phyloP scores from a whole-genome alignment of 2,888 invertebrate genomes.

The Peribatodes rhomboidaria region DNA sequence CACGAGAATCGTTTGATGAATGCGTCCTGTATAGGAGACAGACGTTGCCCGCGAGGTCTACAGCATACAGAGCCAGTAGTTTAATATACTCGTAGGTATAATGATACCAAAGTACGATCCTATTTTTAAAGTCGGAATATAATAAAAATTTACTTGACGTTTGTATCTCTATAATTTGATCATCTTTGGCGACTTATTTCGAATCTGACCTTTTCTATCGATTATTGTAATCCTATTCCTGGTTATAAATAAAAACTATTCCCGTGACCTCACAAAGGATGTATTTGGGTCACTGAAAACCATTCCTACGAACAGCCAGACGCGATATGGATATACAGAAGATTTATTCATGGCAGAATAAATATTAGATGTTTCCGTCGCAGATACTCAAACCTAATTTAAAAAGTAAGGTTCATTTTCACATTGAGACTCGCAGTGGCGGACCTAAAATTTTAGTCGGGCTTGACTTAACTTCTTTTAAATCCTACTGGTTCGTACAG shows the following conservation, averaged over 20 bases:
- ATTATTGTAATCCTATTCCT: neutral
- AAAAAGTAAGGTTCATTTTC: neutral
- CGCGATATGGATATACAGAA: conserved; percentile 9
- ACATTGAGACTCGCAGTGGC: neutral
- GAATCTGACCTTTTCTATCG: neutral
- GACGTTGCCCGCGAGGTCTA: too few relatives aligned
- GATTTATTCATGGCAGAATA: conserved; percentile 26
- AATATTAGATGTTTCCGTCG: conserved; percentile 12
- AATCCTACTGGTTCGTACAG: too few relatives aligned
- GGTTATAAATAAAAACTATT: conserved; percentile 10
- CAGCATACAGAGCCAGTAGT: too few relatives aligned
- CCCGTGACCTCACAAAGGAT: conserved; percentile 3
- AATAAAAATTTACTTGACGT: too few relatives aligned
- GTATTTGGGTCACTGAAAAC: conserved; percentile 20
- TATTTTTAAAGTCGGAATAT: too few relatives aligned
- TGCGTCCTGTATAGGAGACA: too few relatives aligned
- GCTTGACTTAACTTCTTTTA: too few relatives aligned
- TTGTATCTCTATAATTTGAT: too few relatives aligned
- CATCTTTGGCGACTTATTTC: neutral
- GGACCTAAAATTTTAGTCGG: neutral
- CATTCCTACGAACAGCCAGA: conserved; percentile 18
- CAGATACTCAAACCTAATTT: neutral
- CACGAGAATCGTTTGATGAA: too few relatives aligned
- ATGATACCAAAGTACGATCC: too few relatives aligned
- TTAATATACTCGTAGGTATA: too few relatives aligned